Conservation (phyloP, 2,888 invertebrate species). For the Melieria picta region DNA sequence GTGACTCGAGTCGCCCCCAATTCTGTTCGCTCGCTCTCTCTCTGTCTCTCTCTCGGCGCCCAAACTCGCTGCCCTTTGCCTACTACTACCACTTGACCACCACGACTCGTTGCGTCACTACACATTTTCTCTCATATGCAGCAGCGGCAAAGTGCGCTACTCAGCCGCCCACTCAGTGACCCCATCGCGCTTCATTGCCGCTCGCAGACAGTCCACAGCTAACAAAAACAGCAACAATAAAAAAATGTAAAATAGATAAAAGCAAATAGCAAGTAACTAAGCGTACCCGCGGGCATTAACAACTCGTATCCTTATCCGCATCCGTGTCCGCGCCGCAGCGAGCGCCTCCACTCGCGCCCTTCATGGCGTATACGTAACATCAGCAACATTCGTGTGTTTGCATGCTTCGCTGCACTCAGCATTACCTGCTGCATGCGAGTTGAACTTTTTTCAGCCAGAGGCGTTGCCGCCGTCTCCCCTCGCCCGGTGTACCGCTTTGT, state of each 20-base stretch:
- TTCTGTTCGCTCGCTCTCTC: neutral
- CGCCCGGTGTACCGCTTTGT: neutral
- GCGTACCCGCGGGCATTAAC: constrained; percentile 34
- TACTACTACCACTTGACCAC: constrained; percentile 23
- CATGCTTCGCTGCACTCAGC: neutral
- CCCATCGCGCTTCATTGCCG: no score
- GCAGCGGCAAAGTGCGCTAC: no score
- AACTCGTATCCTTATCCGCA: constrained; percentile 35
- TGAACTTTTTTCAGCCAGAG: neutral
- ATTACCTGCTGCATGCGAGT: constrained; percentile 25
- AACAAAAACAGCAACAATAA: no score
- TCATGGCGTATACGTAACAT: constrained; percentile 29
- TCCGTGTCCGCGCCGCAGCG: constrained; percentile 12
- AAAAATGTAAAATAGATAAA: constrained; percentile 12
- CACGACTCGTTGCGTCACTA: neutral
- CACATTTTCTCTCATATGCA: neutral
- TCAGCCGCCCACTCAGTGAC: no score
- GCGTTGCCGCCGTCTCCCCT: no score
- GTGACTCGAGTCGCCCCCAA: no score
- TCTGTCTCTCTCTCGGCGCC: neutral
- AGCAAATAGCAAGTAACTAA: constrained; percentile 34
- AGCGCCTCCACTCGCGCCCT: neutral
- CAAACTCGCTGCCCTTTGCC: constrained; percentile 14
- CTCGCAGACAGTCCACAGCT: no score
- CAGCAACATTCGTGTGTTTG: neutral